Conservation (phyloP, 1,140 invertebrate genomes). For the Heliothis virescens region DNA sequence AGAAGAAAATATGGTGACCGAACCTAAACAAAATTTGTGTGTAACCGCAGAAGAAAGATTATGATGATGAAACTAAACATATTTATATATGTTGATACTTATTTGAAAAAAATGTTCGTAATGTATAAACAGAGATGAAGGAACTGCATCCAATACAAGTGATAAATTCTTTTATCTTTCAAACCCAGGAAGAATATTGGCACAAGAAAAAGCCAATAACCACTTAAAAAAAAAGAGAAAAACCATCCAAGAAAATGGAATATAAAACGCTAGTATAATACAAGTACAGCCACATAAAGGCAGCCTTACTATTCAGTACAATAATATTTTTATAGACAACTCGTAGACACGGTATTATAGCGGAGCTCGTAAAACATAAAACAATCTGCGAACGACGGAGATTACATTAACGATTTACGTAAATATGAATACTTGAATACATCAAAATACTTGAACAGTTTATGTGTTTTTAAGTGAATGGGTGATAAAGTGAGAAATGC, state of each 20-base stretch:
- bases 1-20: no score
- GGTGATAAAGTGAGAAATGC: background rate
- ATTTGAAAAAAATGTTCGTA: no score
- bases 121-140: no score
- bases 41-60: no score
- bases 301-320: constrained; percentile 7
- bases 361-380: constrained; percentile 15
- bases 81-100: no score
- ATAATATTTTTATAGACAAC: constrained; percentile 31
- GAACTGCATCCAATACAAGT: no score
- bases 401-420: constrained; percentile 40
- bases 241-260: background rate
- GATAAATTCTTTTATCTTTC: background rate
- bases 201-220: background rate
- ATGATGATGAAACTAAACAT: no score
- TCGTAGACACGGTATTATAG: constrained; percentile 34
- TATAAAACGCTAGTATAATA: constrained; percentile 12
- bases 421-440: constrained; percentile 27
- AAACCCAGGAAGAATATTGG: background rate
- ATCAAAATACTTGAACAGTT: constrained; percentile 19
- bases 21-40: no score
- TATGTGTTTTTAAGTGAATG: constrained; percentile 10
- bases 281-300: background rate
- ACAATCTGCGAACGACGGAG: constrained; percentile 40
- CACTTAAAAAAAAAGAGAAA: background rate